Evolutionary conservation across 2,113 vertebrate species (phyloP).

Genomic region (Mionectes macconnelli): DNA sequence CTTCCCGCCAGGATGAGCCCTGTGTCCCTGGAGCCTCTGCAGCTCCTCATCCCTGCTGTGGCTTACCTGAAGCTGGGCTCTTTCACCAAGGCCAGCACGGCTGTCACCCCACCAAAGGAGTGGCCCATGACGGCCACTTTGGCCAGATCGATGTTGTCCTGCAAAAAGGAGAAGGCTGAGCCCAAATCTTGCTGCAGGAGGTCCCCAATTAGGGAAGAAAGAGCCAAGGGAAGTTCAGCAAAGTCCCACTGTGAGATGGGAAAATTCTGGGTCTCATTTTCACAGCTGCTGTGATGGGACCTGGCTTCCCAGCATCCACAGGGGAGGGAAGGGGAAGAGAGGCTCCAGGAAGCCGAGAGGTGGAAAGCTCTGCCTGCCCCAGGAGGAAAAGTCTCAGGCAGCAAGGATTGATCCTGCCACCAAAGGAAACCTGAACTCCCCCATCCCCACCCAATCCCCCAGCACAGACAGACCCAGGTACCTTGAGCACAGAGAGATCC

Average conservation of each 20-base stretch:
- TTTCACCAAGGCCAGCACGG: slow-evolving; percentile 71
- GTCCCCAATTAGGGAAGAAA: neutral
- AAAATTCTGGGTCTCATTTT: accelerated
- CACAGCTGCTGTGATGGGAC: accelerated
- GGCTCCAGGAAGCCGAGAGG: accelerated
- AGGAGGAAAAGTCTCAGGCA: neutral
- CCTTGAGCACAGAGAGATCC: slow-evolving; percentile 70
- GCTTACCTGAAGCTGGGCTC: slow-evolving; percentile 74
- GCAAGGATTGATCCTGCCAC: neutral
- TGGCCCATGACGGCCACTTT: slow-evolving; percentile 75
- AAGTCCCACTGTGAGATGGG: neutral
- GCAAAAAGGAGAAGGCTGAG: neutral
- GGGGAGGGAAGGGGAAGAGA: neutral
- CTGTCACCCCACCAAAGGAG: slow-evolving; percentile 77
- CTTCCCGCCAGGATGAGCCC: neutral
- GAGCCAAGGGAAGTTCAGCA: neutral
- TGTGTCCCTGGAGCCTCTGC: accelerated
- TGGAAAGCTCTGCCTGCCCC: neutral
- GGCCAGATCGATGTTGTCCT: slow-evolving; percentile 69
- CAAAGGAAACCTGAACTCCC: neutral
- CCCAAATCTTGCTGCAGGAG: neutral
- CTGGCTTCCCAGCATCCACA: neutral
- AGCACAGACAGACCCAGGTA: neutral
- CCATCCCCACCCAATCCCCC: accelerated
- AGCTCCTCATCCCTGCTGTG: accelerated